Conservation (phyloP, 2,113 vertebrate species). For the Ellobius talpinus region DNA sequence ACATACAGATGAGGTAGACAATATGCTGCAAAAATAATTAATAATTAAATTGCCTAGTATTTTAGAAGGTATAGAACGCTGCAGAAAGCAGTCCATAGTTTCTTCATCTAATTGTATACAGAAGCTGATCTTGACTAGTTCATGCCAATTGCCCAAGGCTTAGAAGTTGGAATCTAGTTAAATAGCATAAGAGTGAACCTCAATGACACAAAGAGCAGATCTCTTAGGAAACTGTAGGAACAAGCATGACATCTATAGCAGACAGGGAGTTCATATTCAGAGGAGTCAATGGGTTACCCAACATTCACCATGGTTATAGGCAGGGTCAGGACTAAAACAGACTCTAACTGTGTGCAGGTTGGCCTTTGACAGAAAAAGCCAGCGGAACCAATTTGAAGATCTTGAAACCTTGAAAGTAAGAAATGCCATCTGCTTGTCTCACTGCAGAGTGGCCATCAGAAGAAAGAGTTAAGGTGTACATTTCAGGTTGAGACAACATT, state of each 20-base stretch:
- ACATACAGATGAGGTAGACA: background rate
- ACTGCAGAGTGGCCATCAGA: background rate
- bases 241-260: background rate
- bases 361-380: background rate
- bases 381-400: background rate
- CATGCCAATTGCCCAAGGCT: background rate
- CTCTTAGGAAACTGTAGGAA: background rate
- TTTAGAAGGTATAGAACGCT: background rate
- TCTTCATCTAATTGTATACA: background rate
- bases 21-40: background rate
- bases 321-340: background rate
- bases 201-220: background rate
- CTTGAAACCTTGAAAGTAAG: background rate
- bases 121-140: slow-evolving; percentile 26
- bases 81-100: background rate
- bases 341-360: background rate
- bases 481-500: background rate
- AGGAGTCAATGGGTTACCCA: background rate
- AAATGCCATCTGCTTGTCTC: background rate
- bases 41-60: background rate
- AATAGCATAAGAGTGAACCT: background rate
- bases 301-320: background rate
- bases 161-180: slow-evolving; percentile 3
- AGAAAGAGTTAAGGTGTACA: background rate
- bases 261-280: background rate